Evolutionary conservation across 2,888 invertebrate species (phyloP), one percentile per base, ranked within the genome.

Genomic region (Erebia palarica): DNA sequence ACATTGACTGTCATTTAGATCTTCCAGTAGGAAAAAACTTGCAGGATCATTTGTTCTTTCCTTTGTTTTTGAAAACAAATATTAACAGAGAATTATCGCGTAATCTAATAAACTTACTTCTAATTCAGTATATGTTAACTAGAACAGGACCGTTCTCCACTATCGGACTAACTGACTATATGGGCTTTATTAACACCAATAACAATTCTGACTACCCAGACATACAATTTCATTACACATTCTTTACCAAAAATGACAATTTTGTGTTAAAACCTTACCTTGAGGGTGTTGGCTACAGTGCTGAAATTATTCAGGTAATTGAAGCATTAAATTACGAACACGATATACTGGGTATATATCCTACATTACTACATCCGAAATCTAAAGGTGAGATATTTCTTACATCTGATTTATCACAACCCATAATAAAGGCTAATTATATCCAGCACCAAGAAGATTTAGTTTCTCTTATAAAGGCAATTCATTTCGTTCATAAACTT

Each of bases 401-500:
- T 14, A 83, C 83, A 13, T 94, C 94, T 51, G 16, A 71, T n/a
- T 73, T 71, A 0, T 79, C 94, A 13, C 86, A 91, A 61, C 96
- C 96, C 0, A 78, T 91, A 51, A 94, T 96, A 65, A 88, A 94
- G 76, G 87, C 95, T 0, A 95, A 95, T 78, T 96, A 96, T 81
- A 86, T 96, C 14, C 80, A 89, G 0, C 88, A 95, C n/a, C 84
- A 89, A 7, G 86, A 93, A 27, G 96, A 96, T 77, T 77, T 94
- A 1, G 75, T 86, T 51, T 88, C 87, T 0, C 77, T 94, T n/a
- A 75, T 91, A 3, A 83, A 89, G 65, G 91, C 87, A 0, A 82
- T 94, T 14, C 79, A 86, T 65, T 88, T 88, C 59, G 75, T 87
- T 14, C 78, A 85, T 13, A 84, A 84, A 68, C 77, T 94, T 11